Evolutionary conservation across 2,797 vertebrate genomes (phyloP).

Genomic region (Danio kyathit): DNA sequence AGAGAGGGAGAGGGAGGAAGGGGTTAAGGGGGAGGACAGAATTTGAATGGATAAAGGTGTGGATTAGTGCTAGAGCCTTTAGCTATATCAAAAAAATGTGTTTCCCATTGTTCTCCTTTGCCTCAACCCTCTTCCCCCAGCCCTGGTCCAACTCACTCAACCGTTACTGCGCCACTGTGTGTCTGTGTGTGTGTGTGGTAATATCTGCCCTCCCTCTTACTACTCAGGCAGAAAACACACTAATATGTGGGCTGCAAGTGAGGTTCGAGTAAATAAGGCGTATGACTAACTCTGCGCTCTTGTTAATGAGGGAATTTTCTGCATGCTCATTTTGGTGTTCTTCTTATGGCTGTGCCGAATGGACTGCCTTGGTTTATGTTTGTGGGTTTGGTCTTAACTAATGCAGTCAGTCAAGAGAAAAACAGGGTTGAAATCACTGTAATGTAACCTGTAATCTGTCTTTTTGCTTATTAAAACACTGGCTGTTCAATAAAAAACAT

Average conservation of each 20-base stretch:
- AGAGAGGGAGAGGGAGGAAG: constrained; percentile 46
- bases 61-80: constrained; percentile 84
- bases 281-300: constrained; percentile 79
- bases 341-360: constrained; percentile 41
- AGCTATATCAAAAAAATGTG: constrained; percentile 86
- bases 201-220: constrained; percentile 55
- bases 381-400: constrained; percentile 53
- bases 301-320: constrained; percentile 80
- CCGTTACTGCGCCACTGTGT: constrained; percentile 72
- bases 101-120: constrained; percentile 82
- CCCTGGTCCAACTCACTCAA: constrained; percentile 81
- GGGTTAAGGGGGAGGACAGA: constrained; percentile 63
- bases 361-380: constrained; percentile 66
- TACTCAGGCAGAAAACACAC: constrained; percentile 55
- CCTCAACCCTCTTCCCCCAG: constrained; percentile 69
- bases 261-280: constrained; percentile 64
- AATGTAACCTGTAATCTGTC: not conserved
- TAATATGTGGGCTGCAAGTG: constrained; percentile 56
- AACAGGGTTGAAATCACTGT: not conserved
- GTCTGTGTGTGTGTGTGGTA: constrained; percentile 54
- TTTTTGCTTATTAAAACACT: not conserved
- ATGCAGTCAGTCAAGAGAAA: not conserved
- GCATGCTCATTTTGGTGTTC: constrained; percentile 74
- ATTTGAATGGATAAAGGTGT: constrained; percentile 81
- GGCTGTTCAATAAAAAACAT: too few relatives aligned